phyloP scores from a whole-genome alignment of 2,888 invertebrate species.

The Drosophila cyrtoloma region DNA sequence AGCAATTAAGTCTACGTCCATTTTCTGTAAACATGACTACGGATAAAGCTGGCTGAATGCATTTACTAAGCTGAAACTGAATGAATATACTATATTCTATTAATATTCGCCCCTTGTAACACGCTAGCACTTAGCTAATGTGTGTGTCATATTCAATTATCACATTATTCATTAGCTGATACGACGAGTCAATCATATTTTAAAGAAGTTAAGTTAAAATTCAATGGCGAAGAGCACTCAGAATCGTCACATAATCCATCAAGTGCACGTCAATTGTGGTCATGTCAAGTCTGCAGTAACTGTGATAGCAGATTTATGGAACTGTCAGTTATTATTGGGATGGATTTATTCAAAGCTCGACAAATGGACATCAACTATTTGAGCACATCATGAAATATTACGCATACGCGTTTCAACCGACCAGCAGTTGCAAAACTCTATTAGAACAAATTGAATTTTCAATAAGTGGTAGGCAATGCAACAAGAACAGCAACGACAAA shows the following conservation, averaged over 20 bases:
- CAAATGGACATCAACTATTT: not conserved
- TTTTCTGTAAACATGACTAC: not conserved
- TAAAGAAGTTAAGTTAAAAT: not conserved
- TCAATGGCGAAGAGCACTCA: not conserved
- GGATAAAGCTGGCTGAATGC: not conserved
- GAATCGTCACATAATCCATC: not conserved
- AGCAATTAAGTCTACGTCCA: not conserved
- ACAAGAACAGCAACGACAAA: conserved; percentile 24
- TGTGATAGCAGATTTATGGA: not conserved
- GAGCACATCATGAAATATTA: conserved; percentile 25
- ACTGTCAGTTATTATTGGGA: not conserved
- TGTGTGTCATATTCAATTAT: not conserved
- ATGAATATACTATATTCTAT: not conserved
- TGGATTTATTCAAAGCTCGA: not conserved
- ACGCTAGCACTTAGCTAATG: not conserved
- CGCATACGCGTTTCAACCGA: conserved; percentile 32
- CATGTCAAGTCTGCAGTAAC: not conserved
- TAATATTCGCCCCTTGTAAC: not conserved
- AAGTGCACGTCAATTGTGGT: not conserved
- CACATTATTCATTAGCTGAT: not conserved
- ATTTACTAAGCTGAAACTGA: not conserved
- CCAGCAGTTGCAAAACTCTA: conserved; percentile 57
- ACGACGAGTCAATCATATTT: not conserved
- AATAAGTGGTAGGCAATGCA: conserved; percentile 61
- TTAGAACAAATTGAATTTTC: conserved; percentile 76